Base-by-base conservation (phyloP, 2,797 vertebrate species). In the Poecilia wingei region DNA sequence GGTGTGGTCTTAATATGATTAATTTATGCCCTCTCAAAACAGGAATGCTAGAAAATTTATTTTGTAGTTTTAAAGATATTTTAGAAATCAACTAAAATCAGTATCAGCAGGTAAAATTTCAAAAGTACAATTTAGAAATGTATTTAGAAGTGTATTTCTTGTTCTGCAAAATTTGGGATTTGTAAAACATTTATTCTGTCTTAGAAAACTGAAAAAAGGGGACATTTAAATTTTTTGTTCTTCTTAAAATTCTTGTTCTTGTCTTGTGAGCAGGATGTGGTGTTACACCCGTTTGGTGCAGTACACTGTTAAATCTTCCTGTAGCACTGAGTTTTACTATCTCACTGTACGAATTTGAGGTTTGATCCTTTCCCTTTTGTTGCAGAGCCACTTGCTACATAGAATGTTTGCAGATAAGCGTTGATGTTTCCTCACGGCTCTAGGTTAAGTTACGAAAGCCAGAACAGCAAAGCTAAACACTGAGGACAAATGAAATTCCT, bases 381-480 rank as follows among this genome's bases (percentile, higher is more conserved):
- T 70, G 68, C 13, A 70, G 45, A 70, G 41, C 41, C 68, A 70
- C 68, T 70, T 70, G 41, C 68, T 45, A 45, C 25, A 74, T 55
- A 55, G 53, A 74, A 41, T 25, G 28, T 33, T 36, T 51, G 12
- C 22, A 36, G 72, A 57, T 41, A 70, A 70, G 49, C 36, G 6
- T 16, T 55, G 72, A 36, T 57, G 36, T 74, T 57, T 74, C 14
- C 49, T n/a, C 33, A 57, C 1, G 22, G 22, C 33, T 74, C 72
- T 39, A 14, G 22, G 49, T 74, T 39, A 55, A 74, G 33, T 25
- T 74, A n/a, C 13, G 16, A 41, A 43, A n/a, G 36, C 53, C 53
- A 31, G 7, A 14, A n/a, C 36, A 69, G 36, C 59, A 68, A 74
- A 69, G 68, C 41, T 33, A 8, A 77, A 77, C 25, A 43, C 16